Evolutionary conservation across 2,797 vertebrate species (phyloP), one percentile per base, ranked within the genome.

Genomic region (Anabas testudineus): DNA sequence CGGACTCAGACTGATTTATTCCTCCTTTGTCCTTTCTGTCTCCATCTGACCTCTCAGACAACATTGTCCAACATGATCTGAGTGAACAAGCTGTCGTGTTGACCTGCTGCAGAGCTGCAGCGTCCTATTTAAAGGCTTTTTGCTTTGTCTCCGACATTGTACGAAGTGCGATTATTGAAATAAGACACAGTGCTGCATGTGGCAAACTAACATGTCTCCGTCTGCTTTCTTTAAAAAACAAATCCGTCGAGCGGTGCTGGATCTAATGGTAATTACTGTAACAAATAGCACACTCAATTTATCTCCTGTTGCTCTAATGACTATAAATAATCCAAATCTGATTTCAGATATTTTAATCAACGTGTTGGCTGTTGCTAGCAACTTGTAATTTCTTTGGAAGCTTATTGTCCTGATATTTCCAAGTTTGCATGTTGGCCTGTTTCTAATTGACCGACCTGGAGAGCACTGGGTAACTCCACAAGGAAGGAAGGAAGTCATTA

Each of bases 121-220:
- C 72, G 68, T 83, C 64, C 84, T 74, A 75, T 85, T 84, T 72
- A 45, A 55, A 58, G 41, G 49, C 49, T 39, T 81, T 87, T 84
- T 60, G 67, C 76, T 87, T 88, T 57, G 28, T 74, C 26, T 37
- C 76, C 76, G 62, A 69, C 61, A 70, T 66, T 51, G 53, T 73
- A 67, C 53, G 78, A 71, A 70, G 61, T 74, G 48, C 77, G 74
- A 88, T 90, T 88, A 88, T 87, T 85, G 65, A 82, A 81, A 77
- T 73, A 86, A 81, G 76, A 75, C 55, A 24, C 16, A 24, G 73
- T 18, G 67, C 66, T 70, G 52, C 70, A n/a, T n/a, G n/a, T 91
- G 85, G 88, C 87, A 70, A 83, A 76, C 47, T 18, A 9, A 26
- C 56, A 24, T 21, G 34, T 71, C 67, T 81, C 69, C 46, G 59